These are phyloP conservation scores for Lordiphosa stackelbergi DNA, from an alignment of 1,140 invertebrate genomes.

Conservation along the genomic window DNA sequence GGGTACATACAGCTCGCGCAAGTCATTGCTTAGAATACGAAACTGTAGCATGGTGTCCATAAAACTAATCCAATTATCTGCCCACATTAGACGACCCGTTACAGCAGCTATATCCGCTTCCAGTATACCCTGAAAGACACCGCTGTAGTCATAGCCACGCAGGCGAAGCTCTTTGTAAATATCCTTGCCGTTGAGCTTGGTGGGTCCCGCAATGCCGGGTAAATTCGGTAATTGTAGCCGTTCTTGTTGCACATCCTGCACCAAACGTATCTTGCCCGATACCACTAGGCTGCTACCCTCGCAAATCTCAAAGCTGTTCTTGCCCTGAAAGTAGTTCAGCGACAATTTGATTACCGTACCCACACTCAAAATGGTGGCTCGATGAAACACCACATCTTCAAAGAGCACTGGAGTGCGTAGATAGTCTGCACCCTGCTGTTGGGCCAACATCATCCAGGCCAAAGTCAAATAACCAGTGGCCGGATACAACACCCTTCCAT, in stretches of 20 bases:
- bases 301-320: slow-evolving; percentile 93
- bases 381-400: slow-evolving; percentile 91
- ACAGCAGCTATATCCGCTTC: slow-evolving; percentile 82
- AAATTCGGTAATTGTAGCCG: slow-evolving; percentile 77
- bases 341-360: slow-evolving; percentile 89
- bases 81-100: slow-evolving; percentile 86
- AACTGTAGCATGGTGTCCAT: slow-evolving; percentile 97
- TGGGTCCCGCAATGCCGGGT: slow-evolving; percentile 58
- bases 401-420: slow-evolving; percentile 90
- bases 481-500: slow-evolving; percentile 96
- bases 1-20: slow-evolving; percentile 89
- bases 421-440: slow-evolving; percentile 85
- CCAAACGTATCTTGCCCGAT: slow-evolving; percentile 84
- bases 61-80: slow-evolving; percentile 93
- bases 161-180: slow-evolving; percentile 96
- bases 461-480: slow-evolving; percentile 96
- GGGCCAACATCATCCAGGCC: slow-evolving; percentile 95
- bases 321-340: slow-evolving; percentile 91
- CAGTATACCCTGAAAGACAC: slow-evolving; percentile 89
- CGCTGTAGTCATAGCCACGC: slow-evolving; percentile 95
- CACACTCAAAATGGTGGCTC: slow-evolving; percentile 92
- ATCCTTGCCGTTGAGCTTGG: slow-evolving; percentile 82
- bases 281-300: slow-evolving; percentile 90
- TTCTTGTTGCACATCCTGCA: slow-evolving; percentile 81
- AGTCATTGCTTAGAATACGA: slow-evolving; percentile 86